Conservation (phyloP, 2,888 invertebrate species). For the Polydrusus pterygomalis region DNA sequence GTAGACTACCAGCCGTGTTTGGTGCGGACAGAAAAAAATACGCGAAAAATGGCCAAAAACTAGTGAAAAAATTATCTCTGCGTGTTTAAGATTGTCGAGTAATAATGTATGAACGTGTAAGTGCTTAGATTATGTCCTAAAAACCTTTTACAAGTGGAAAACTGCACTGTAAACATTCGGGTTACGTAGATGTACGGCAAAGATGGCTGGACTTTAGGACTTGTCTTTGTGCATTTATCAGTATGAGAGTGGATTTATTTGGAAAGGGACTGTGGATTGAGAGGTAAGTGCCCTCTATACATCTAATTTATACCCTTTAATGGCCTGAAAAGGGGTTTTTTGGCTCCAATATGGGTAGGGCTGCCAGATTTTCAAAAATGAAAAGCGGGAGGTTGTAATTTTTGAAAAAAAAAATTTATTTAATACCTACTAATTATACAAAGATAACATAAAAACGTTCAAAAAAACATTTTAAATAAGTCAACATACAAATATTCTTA, state of each 20-base stretch:
- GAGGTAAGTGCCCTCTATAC: constrained; percentile 73
- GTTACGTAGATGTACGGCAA: constrained; percentile 67
- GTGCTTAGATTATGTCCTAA: constrained; percentile 58
- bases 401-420: no score
- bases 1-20: constrained; percentile 70
- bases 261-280: constrained; percentile 77
- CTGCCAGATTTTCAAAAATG: no score
- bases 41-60: constrained; percentile 65
- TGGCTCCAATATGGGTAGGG: constrained; percentile 58
- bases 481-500: no score
- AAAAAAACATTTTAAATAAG: no score
- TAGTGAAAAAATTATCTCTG: constrained; percentile 62
- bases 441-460: no score
- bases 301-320: neutral
- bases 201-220: constrained; percentile 85
- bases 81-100: constrained; percentile 60
- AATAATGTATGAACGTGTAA: constrained; percentile 63
- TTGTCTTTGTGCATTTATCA: constrained; percentile 81
- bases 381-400: no score
- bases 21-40: constrained; percentile 67
- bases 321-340: constrained; percentile 10
- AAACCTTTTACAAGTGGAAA: constrained; percentile 56
- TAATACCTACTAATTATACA: no score
- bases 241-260: constrained; percentile 81
- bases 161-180: constrained; percentile 64